Conservation (phyloP, 2,888 invertebrate genomes). For the Phasia obesa region DNA sequence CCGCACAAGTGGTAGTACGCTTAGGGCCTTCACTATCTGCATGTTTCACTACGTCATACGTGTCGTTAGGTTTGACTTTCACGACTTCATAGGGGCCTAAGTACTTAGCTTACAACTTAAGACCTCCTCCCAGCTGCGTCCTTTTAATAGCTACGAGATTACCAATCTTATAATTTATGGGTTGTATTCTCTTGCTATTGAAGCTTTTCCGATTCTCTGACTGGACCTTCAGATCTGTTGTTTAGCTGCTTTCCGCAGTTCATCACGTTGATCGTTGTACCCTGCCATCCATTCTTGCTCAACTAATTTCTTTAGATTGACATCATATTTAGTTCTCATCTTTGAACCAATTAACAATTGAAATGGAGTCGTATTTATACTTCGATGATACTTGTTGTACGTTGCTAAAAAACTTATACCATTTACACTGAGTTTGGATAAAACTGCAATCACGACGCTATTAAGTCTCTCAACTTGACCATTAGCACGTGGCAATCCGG, state of each 20-base stretch:
- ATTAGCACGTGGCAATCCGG: constrained; percentile 58
- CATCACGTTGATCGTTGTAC: constrained; percentile 33
- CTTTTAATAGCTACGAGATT: constrained; percentile 44
- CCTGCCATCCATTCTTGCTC: neutral
- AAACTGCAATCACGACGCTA: constrained; percentile 24
- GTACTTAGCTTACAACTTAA: constrained; percentile 41
- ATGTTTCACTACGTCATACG: constrained; percentile 50
- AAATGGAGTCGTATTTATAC: too few species aligned
- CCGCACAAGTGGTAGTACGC: neutral
- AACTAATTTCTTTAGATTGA: constrained; percentile 12
- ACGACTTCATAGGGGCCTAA: constrained; percentile 42
- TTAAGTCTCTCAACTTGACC: constrained; percentile 63
- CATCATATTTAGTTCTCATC: constrained; percentile 59
- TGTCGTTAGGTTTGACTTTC: constrained; percentile 26
- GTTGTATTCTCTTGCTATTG: constrained; percentile 12
- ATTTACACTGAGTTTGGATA: too few species aligned
- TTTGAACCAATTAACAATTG: constrained; percentile 51
- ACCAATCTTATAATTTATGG: constrained; percentile 3
- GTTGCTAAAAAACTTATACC: too few species aligned
- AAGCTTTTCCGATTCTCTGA: constrained; percentile 29
- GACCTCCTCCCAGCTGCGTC: constrained; percentile 46
- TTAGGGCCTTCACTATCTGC: neutral
- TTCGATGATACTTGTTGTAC: too few species aligned
- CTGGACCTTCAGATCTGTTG: constrained; percentile 38
- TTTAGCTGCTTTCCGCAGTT: constrained; percentile 40